phyloP scores from a whole-genome alignment of 1,140 invertebrate genomes.

The Orchesella cincta region DNA sequence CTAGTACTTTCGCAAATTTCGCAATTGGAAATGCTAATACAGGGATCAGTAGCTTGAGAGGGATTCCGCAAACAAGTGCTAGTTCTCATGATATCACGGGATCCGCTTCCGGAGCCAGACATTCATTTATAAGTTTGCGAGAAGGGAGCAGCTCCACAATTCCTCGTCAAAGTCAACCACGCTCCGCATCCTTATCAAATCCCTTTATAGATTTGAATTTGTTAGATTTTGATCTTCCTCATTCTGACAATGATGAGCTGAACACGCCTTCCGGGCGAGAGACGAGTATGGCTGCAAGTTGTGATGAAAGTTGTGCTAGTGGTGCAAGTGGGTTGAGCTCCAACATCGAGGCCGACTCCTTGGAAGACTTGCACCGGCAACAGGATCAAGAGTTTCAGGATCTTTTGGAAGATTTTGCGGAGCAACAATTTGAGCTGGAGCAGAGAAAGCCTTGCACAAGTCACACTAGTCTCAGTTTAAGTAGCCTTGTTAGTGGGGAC shows the following conservation, averaged over 20 bases:
- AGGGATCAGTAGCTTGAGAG: background rate
- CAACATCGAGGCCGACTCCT: conserved; percentile 17
- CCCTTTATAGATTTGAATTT: conserved; percentile 35
- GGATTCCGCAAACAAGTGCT: background rate
- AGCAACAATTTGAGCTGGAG: conserved; percentile 24
- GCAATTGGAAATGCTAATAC: background rate
- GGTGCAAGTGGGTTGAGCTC: conserved; percentile 28
- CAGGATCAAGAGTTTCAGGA: conserved; percentile 27
- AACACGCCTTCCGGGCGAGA: conserved; percentile 2
- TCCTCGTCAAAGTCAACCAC: background rate
- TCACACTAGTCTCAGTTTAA: conserved; percentile 39
- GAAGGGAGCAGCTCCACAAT: background rate
- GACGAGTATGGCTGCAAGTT: conserved; percentile 5
- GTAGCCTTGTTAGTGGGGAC: conserved; percentile 43
- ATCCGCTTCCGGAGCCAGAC: background rate
- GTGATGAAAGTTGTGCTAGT: conserved; percentile 24
- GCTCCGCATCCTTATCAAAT: conserved; percentile 32
- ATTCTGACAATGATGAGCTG: background rate
- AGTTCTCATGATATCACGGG: conserved; percentile 6
- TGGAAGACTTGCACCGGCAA: conserved; percentile 24
- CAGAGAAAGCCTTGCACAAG: conserved; percentile 30
- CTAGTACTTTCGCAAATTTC: background rate
- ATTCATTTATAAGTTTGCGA: background rate
- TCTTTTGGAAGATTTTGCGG: conserved; percentile 24
- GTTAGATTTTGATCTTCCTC: conserved; percentile 21